Conservation (phyloP, 2,797 vertebrate genomes). For the Gymnoscopelus microlampas region DNA sequence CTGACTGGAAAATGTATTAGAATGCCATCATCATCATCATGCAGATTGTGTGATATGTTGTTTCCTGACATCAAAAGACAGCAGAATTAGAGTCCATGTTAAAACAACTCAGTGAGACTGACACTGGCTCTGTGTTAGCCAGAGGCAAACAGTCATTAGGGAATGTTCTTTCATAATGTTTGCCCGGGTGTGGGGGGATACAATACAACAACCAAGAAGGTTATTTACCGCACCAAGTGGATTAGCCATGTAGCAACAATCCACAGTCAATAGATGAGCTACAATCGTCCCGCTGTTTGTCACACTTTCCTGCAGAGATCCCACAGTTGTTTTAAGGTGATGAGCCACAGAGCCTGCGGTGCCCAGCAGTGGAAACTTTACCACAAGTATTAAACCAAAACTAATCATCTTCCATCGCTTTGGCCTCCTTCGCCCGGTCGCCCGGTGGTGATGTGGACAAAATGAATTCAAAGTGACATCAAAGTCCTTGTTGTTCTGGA, state of each 20-base stretch:
- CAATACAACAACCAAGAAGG: not conserved
- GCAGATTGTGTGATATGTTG: not conserved
- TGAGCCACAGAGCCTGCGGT: not conserved
- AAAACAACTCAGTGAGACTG: not conserved
- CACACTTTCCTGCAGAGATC: not conserved
- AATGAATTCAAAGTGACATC: conserved; percentile 40
- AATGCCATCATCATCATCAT: not conserved
- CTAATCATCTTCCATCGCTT: not conserved
- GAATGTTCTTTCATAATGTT: conserved; percentile 1
- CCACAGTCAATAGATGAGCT: not conserved
- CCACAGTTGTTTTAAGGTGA: not conserved
- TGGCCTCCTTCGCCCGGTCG: conserved; percentile 8
- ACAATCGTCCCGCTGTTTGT: not conserved
- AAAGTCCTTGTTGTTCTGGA: too few relatives aligned
- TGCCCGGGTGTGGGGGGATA: not conserved
- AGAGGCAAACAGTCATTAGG: conserved; percentile 8
- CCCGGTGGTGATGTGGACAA: conserved; percentile 15
- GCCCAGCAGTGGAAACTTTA: not conserved
- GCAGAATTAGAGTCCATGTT: not conserved
- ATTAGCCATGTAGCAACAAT: not conserved
- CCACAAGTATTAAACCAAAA: not conserved
- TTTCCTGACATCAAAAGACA: not conserved
- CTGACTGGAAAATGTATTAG: not conserved
- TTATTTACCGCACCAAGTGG: not conserved
- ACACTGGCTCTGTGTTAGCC: not conserved